Percentiles rank a stretch among this genome's conserved stretches.
Evolutionary conservation across 2,888 invertebrate species (phyloP).

Genomic region (Eledone cirrhosa): DNA sequence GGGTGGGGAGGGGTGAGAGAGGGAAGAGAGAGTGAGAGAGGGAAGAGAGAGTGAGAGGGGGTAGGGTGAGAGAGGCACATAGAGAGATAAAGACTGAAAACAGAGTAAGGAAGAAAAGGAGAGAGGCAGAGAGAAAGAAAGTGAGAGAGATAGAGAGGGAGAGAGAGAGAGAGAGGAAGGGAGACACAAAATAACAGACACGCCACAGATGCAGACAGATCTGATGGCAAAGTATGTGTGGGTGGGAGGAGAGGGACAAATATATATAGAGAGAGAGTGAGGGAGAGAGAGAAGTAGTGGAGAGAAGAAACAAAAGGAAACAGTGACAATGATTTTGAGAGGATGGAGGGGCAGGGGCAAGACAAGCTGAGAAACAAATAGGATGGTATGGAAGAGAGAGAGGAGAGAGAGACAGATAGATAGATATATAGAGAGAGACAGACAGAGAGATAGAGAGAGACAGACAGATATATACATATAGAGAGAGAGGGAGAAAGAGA

Average conservation of each 20-base stretch:
- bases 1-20: background rate
- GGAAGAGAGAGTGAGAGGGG: background rate
- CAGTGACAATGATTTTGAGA: background rate
- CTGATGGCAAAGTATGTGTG: background rate
- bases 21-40: background rate
- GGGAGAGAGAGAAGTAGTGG: background rate
- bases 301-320: background rate
- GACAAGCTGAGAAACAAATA: background rate
- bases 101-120: background rate
- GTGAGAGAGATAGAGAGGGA: background rate
- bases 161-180: background rate
- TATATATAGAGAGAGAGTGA: background rate
- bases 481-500: background rate
- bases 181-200: background rate
- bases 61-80: background rate
- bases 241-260: background rate
- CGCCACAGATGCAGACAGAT: conserved; percentile 1
- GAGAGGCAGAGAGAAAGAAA: background rate
- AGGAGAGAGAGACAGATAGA: background rate
- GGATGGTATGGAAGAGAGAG: background rate
- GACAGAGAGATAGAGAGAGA: background rate
- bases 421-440: background rate
- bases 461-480: background rate
- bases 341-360: background rate
- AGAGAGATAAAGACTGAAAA: background rate